These are phyloP conservation scores for Molossus molossus DNA, from an alignment of 2,797 vertebrate species.

Conservation along the genomic window DNA sequence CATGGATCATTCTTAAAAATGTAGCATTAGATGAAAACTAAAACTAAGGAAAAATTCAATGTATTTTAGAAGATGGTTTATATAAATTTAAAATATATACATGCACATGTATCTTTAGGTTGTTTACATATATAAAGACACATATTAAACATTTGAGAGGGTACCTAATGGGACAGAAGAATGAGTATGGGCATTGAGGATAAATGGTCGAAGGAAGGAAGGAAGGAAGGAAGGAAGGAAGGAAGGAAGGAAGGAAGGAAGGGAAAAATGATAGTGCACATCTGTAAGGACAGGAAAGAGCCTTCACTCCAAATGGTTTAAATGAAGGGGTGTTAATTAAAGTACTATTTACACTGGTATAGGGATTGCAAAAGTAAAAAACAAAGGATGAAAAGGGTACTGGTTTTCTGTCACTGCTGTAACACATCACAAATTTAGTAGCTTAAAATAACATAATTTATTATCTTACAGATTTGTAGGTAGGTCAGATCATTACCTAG, in stretches of 20 bases:
- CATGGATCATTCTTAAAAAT: slow-evolving; percentile 8
- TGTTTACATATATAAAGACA: slow-evolving; percentile 1
- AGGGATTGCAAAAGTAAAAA: not conserved
- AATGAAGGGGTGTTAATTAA: slow-evolving; percentile 7
- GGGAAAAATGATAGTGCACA: slow-evolving; percentile 4
- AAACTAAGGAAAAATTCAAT: not conserved
- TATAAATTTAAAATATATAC: slow-evolving; percentile 16
- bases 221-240: slow-evolving; percentile 10
- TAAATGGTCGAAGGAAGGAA: not conserved
- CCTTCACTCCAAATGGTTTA: slow-evolving; percentile 25
- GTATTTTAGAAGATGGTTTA: slow-evolving; percentile 21
- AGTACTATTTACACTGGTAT: not conserved
- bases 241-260: not conserved
- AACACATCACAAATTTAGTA: slow-evolving; percentile 47
- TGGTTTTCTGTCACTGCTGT: slow-evolving; percentile 13
- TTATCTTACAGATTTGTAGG: slow-evolving; percentile 28
- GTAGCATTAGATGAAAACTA: not conserved
- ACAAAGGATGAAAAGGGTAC: not conserved
- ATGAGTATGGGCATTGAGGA: not conserved
- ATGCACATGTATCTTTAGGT: slow-evolving; percentile 48
- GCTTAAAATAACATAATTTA: slow-evolving; percentile 35
- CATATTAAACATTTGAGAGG: slow-evolving; percentile 53
- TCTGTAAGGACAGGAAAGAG: slow-evolving; percentile 49
- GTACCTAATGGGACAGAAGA: not conserved
- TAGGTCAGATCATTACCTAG: not conserved